Evolutionary conservation across 2,888 invertebrate species (phyloP), one percentile per base, ranked within the genome.

Genomic region (Ptychoptera albimana): DNA sequence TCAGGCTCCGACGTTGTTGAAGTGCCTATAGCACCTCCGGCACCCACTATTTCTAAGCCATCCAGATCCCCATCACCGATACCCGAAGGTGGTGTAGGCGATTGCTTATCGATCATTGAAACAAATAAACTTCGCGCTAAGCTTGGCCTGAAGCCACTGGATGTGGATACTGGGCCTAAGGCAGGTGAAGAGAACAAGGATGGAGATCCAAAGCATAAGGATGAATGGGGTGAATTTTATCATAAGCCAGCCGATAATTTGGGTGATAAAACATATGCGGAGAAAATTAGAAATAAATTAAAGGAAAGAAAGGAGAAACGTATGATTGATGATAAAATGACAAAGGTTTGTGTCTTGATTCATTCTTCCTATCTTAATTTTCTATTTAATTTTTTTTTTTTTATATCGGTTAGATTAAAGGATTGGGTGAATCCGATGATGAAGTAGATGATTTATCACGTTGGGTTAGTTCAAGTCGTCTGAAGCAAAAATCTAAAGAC

Each of bases 121-220:
- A 88, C 87, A 6, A 94, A 94, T 65, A 83, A 81, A 52, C 67
- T 98, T 10, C 73, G 97, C 55, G 87, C 87, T 2, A 92, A 93
- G 61, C 73, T 98, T 16, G 97, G 97, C 1, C 69, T 97, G 32
- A 93, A 92, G 59, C 97, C 96, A 0, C 68, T 97, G 4, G 84
- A 92, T 55, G 67, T 82, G 1, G 69, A 72, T 11, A 50, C 57
- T 3, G 1, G 53, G 47, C 10, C 56, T 57, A 48, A 46, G n/a
- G 34, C 44, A 31, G 14, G 37, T n/a, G 35, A 38, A 14, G n/a
- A 30, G 5, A 39, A 45, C 6, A 65, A 69, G 67, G 70, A 68
- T 48, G 70, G 67, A 50, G 71, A 71, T 52, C 62, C 71, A 52
- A 70, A 68, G 52, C 72, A 79, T 49, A 76, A 80, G 58, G 79